Evolutionary conservation across 2,888 invertebrate genomes (phyloP), one percentile per base, ranked within the genome.

Genomic region (Ferrisia virgata): DNA sequence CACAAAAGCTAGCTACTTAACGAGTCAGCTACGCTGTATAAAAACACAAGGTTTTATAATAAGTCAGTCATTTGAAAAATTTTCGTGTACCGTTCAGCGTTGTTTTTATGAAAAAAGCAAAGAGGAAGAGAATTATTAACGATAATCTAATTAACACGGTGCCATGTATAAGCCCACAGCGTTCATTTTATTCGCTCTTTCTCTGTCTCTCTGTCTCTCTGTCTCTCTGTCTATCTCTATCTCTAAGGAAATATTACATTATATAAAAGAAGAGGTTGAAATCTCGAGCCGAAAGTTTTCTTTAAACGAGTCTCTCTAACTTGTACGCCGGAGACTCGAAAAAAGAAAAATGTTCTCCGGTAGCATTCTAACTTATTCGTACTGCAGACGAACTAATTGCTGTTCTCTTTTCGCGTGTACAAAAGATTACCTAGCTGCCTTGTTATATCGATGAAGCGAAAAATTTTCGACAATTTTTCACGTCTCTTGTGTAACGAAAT

Each of bases 131-230:
- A 47, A 53, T 22, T 22, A 53, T 53, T 53, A 53, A 53, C 53
- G 72, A 13, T 76, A 76, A 76, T 76, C 33, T 36, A 76, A 76
- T 76, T 76, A 76, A 18, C 72, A 76, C 72, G 72, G 28, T 33
- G 72, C 72, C 25, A 76, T 76, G 28, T 36, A 76, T 76, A 33
- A 36, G 72, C 36, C 72, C 72, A 18, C 28, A 33, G 36, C 72
- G 72, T 76, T 76, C 31, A 36, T 36, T 36, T 33, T 76, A 53
- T 53, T 22, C 69, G 72, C 18, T 76, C 72, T n/a, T n/a, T n/a
- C n/a, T n/a, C n/a, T n/a, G n/a, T n/a, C n/a, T n/a, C n/a, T n/a
- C n/a, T n/a, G n/a, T n/a, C n/a, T n/a, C n/a, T n/a, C n/a, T n/a
- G n/a, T n/a, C n/a, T n/a, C n/a, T n/a, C n/a, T n/a, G n/a, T n/a